A percentile compares a stretch with the other conserved stretches of the same genome.
Conservation (phyloP, 2,797 vertebrate genomes). For the Arremon aurantiirostris region DNA sequence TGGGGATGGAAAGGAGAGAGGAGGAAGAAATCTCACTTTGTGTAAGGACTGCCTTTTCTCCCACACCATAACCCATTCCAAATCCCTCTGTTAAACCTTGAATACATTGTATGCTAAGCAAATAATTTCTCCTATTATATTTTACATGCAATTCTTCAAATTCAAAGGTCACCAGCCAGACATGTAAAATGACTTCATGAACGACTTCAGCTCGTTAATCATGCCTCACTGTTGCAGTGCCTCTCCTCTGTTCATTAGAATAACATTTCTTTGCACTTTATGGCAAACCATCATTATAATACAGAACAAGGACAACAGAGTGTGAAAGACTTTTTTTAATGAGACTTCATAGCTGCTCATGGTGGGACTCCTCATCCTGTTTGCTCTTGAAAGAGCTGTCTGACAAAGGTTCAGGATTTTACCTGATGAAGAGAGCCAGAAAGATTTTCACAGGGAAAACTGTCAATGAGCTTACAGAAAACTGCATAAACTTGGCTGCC, state of each 20-base stretch:
- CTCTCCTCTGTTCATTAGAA: constrained; percentile 54
- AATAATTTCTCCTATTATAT: constrained; percentile 50
- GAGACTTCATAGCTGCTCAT: constrained; percentile 70
- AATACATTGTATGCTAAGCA: neutral
- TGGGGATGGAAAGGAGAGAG: neutral
- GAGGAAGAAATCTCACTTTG: neutral
- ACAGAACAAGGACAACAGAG: constrained; percentile 42
- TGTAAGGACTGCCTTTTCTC: neutral
- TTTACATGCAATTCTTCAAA: constrained; percentile 46
- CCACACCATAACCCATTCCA: neutral
- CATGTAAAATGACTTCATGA: neutral
- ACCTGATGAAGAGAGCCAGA: constrained; percentile 51
- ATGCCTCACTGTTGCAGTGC: neutral
- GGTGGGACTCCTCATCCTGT: constrained; percentile 33
- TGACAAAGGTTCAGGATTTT: constrained; percentile 65
- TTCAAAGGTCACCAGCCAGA: constrained; percentile 61
- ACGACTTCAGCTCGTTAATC: constrained; percentile 61
- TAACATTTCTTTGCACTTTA: constrained; percentile 58
- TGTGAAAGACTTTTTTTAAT: constrained; percentile 68
- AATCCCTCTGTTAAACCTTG: neutral
- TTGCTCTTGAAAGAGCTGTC: constrained; percentile 61
- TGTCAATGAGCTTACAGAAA: constrained; percentile 64
- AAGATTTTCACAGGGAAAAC: constrained; percentile 54
- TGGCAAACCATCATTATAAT: constrained; percentile 59
- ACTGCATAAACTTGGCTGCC: constrained; percentile 28